Conservation (phyloP, 1,140 invertebrate species). For the Argopecten irradians region DNA sequence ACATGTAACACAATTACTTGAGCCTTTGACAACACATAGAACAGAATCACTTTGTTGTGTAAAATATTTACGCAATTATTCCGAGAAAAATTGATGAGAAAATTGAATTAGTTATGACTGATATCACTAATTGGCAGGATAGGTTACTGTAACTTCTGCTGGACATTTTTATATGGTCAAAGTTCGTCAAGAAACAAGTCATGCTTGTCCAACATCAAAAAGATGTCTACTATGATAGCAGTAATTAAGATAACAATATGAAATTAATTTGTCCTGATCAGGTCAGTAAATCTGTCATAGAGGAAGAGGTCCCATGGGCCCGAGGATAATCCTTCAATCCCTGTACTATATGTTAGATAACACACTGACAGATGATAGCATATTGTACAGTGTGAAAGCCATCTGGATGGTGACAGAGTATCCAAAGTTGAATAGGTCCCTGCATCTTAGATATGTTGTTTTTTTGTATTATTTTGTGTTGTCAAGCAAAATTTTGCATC, state of each 20-base stretch:
- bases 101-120: background rate
- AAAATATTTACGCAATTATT: background rate
- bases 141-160: background rate
- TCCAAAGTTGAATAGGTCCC: too few relatives aligned
- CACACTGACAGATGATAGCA: background rate
- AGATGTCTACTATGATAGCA: background rate
- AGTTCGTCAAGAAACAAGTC: background rate
- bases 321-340: background rate
- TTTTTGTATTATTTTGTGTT: too few relatives aligned
- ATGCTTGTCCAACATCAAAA: background rate
- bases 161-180: background rate
- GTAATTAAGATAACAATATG: background rate
- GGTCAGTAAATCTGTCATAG: background rate
- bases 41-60: background rate
- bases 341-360: background rate
- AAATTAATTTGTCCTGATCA: background rate
- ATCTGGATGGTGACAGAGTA: background rate
- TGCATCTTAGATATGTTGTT: too few relatives aligned
- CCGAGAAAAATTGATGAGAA: background rate
- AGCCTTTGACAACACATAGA: background rate
- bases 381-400: background rate
- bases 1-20: background rate
- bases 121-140: background rate
- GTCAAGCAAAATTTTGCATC: too few relatives aligned
- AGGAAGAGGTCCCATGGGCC: background rate